Evolutionary conservation across 2,888 invertebrate genomes (phyloP), one percentile per base, ranked within the genome.

Genomic region (Aleiodes leptofemur): DNA sequence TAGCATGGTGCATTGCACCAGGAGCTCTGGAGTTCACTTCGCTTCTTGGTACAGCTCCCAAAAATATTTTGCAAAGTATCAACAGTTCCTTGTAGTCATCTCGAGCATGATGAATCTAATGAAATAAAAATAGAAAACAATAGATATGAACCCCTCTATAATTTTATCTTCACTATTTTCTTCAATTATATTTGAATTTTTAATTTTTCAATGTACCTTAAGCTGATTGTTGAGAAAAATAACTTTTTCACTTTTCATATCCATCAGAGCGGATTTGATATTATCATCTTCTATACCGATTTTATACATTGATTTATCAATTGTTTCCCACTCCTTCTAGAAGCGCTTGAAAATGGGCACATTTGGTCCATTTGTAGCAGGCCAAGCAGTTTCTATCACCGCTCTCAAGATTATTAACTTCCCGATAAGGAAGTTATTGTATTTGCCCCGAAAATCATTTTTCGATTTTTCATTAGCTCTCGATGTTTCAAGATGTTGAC

Each of bases 291-390:
- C 70, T 11, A 76, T 59, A 38, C 70, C 68, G n/a, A 55, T 73
- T 14, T 31, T n/a, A 31, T 66, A 76, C 9, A 38, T 6, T 6
- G 23, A 34, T 14, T 53, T 68, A 34, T 76, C 53, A 14, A 77
- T 68, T 31, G 11, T 69, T 50, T n/a, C 14, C 74, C 73, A 78
- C 14, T 48, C 14, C 29, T 69, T 34, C 64, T 34, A 43, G 38
- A 76, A 78, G 4, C 66, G 13, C 69, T 77, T 77, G 61, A 78
- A 78, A 57, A 77, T 29, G 13, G 70, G 38, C 38, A 77, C 59
- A 76, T 66, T 31, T 48, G 76, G 66, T 16, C 74, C 53, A 5
- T 61, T 51, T 6, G 76, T 34, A 43, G 55, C n/a, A n/a, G 55
- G 72, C 13, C 69, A 34, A 38, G 14, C 51, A 68, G n/a, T n/a